Evolutionary conservation across 2,797 vertebrate species (phyloP), one percentile per base, ranked within the genome.

Genomic region (Clarias fuscus): DNA sequence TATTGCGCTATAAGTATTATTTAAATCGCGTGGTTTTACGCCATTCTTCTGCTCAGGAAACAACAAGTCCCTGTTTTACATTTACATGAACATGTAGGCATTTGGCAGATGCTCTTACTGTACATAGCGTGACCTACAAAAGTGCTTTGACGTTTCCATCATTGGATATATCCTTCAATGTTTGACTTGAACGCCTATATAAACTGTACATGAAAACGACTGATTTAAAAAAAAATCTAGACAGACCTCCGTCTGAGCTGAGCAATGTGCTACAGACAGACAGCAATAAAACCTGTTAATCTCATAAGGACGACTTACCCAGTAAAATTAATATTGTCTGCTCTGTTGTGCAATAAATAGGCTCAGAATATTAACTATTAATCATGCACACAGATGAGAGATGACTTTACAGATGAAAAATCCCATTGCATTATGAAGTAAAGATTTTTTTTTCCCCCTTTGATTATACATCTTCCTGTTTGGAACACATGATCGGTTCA

Each of bases 311-410:
- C 2, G 64, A 82, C 8, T 48, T 10, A 67, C 27, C n/a, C n/a
- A 67, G 64, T 53, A 67, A 82, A 53, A 27, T 30, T n/a, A 53
- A 5, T 43, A 82, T 56, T 68, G 40, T n/a, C 37, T 68, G 64
- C 64, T 53, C 64, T 82, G 62, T 27, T 67, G 79, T 67, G 79
- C 40, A 53, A 67, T 53, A 82, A 82, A 68, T 67, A 30, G 79
- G 15, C 40, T 53, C 43, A 14, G n/a, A 67, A 82, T 27, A 53
- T 67, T 53, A 82, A 53, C 64, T 22, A 53, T 82, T 82, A 68
- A 82, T 67, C 62, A 67, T 53, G 62, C 43, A 53, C 37, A 53
- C n/a, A 20, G 40, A 67, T 67, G 62, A 18, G 18, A 67, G 24
- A 67, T 48, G 61, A 40, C 62, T 80, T 65, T 43, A 65, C 14